Evolutionary conservation across 2,888 invertebrate genomes (phyloP), one percentile per base, ranked within the genome.

Genomic region (Polydrusus tereticollis): DNA sequence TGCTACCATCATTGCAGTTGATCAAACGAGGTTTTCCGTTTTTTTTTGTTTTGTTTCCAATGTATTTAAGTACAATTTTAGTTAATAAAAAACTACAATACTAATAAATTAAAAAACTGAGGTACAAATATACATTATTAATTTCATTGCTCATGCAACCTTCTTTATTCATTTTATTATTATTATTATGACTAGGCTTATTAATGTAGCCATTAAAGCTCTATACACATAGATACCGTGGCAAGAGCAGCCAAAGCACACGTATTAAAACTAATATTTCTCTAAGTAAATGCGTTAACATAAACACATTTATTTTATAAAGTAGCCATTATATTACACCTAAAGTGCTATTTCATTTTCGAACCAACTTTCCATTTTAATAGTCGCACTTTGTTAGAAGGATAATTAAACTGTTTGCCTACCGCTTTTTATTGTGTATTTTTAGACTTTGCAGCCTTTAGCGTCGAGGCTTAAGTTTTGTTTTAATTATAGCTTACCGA

Each of bases 351-450:
- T 60, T 60, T 60, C 29, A 60, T 60, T 60, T 60, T 41, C 58
- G 36, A 41, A 47, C 47, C 29, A 36, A 58, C 21, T 38, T 41
- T 36, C 21, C 38, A 58, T 33, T 60, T 5, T 33, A 23, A 52
- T 52, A 23, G 29, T 45, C 38, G 29, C 64, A 14, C 50, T 64
- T 36, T 64, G 36, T 14, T 23, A 64, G 52, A 20, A n/a, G 12
- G 41, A 36, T 43, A 41, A 26, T 41, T 41, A 66, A 66, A 33
- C 12, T 21, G 38, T 26, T 23, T 57, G 66, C 29, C 8, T 18
- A 57, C 21, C 21, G 43, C 69, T 62, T 43, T 26, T 47, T 47
- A 47, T 47, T 47, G 47, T 47, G 26, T 45, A 38, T 62, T 43
- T 62, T 29, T 45, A 62, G 38, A 47, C 43, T 47, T 57, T 41